Evolutionary conservation across 2,888 invertebrate genomes (phyloP).

Genomic region (Litoditis marina): DNA sequence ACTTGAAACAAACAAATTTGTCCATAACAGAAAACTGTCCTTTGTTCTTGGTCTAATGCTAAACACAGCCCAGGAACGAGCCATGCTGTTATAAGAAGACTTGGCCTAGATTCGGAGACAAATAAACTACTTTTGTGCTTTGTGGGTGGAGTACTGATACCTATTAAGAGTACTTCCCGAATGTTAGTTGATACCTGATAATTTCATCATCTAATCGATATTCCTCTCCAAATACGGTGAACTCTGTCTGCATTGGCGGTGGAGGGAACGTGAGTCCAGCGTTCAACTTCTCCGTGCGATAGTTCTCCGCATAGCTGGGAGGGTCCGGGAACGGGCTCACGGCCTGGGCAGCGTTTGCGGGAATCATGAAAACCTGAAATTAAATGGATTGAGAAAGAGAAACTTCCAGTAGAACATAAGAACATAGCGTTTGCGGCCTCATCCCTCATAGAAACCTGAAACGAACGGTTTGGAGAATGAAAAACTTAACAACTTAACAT

Average conservation of each 20-base stretch:
- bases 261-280: slow-evolving; percentile 26
- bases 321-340: slow-evolving; percentile 57
- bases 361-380: slow-evolving; percentile 15
- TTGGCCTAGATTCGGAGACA: background rate
- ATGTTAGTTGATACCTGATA: slow-evolving; percentile 41
- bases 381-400: background rate
- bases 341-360: slow-evolving; percentile 33
- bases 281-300: slow-evolving; percentile 28
- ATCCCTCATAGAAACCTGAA: too few relatives aligned
- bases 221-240: slow-evolving; percentile 55
- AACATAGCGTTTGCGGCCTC: too few relatives aligned
- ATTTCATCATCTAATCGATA: slow-evolving; percentile 51
- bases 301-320: slow-evolving; percentile 51
- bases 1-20: too few relatives aligned
- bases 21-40: too few relatives aligned
- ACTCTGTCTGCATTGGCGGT: slow-evolving; percentile 54
- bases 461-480: too few relatives aligned
- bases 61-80: too few relatives aligned
- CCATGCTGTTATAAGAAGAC: too few relatives aligned
- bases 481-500: too few relatives aligned
- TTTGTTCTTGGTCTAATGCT: too few relatives aligned
- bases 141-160: too few relatives aligned
- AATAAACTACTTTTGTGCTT: background rate
- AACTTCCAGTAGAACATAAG: background rate
- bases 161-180: too few relatives aligned